Evolutionary conservation across 2,888 invertebrate species (phyloP).

Genomic region (Spodoptera exigua): DNA sequence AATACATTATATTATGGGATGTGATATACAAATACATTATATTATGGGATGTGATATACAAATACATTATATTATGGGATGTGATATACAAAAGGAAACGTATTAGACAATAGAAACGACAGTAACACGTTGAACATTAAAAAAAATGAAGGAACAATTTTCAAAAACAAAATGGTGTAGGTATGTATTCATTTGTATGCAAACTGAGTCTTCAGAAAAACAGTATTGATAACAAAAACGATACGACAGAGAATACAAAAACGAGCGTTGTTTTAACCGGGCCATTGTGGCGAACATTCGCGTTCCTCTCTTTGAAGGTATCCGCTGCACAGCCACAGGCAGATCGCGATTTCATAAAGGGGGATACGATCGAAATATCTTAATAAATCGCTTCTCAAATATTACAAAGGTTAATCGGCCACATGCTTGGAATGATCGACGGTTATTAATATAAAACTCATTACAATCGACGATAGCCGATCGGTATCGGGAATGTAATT

Average conservation of each 20-base stretch:
- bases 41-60: too few species aligned
- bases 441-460: conserved; percentile 41
- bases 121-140: conserved; percentile 1
- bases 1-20: conserved; percentile 9
- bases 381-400: conserved; percentile 18
- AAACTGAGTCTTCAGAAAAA: conserved; percentile 17
- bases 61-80: conserved; percentile 9
- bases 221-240: conserved; percentile 40
- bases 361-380: conserved; percentile 12
- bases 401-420: conserved; percentile 10
- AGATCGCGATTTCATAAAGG: conserved; percentile 35
- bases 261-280: conserved; percentile 19
- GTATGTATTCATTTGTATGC: conserved; percentile 26
- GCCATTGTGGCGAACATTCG: conserved; percentile 11
- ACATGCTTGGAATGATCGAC: conserved; percentile 6
- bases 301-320: conserved; percentile 16
- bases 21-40: background rate
- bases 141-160: conserved; percentile 1
- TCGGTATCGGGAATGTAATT: conserved; percentile 58
- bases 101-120: conserved; percentile 28
- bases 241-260: conserved; percentile 10
- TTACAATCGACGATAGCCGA: conserved; percentile 27
- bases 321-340: conserved; percentile 19
- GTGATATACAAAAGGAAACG: conserved; percentile 8
- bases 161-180: conserved; percentile 4